These are phyloP conservation scores for Passer montanus DNA, from an alignment of 2,113 vertebrate species.

Conservation along the genomic window DNA sequence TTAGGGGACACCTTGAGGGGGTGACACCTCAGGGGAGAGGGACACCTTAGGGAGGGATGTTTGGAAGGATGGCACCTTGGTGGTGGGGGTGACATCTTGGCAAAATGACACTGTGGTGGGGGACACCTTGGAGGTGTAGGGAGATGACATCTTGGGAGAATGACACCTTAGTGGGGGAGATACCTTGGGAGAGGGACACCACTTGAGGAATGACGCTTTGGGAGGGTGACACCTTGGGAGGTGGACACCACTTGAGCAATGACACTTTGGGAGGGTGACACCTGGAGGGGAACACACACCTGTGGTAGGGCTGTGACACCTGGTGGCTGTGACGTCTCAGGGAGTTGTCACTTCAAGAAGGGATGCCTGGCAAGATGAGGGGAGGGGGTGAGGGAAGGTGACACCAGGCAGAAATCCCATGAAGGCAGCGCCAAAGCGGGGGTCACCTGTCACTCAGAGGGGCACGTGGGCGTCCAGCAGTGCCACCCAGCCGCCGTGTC, in stretches of 20 bases:
- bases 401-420: fast-evolving
- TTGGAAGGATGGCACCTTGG: background rate
- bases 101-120: background rate
- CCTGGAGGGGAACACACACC: background rate
- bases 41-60: too few species aligned
- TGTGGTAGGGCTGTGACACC: background rate
- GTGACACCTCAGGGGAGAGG: background rate
- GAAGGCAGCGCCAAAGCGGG: background rate
- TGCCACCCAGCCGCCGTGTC: background rate
- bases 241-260: background rate
- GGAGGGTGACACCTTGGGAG: too few species aligned
- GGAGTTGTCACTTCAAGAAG: background rate
- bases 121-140: background rate
- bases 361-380: too few species aligned
- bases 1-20: background rate
- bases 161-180: background rate
- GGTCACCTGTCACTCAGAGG: fast-evolving
- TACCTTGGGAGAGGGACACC: too few species aligned
- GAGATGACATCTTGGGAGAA: background rate
- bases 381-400: background rate
- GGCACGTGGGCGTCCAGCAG: fast-evolving
- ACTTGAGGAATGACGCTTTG: background rate
- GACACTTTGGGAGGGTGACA: background rate
- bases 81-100: too few species aligned
- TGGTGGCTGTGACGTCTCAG: background rate